Evolutionary conservation across 2,888 invertebrate genomes (phyloP).

Genomic region (Caenorhabditis macrosperma): DNA sequence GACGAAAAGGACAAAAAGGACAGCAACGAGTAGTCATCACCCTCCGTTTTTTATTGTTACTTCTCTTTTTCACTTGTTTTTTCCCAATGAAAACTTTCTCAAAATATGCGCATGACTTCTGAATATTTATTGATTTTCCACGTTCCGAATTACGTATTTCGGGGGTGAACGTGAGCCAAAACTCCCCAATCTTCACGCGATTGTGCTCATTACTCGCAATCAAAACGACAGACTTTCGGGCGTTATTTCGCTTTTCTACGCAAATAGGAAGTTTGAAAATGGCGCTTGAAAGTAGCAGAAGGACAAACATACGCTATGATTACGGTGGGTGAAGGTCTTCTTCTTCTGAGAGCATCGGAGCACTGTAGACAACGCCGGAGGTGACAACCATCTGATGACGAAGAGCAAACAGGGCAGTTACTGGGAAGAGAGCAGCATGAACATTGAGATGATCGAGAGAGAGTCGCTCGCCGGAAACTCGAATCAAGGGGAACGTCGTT

Average conservation of each 20-base stretch:
- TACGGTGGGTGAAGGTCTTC: constrained; percentile 5
- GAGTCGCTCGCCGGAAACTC: neutral
- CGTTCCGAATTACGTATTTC: too few relatives aligned
- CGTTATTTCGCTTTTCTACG: too few relatives aligned
- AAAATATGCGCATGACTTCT: too few relatives aligned
- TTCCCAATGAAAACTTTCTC: neutral
- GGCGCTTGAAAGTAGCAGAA: neutral
- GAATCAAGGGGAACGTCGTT: neutral
- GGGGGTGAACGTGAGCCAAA: too few relatives aligned
- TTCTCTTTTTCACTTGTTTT: neutral
- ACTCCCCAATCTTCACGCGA: too few relatives aligned
- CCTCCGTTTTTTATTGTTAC: neutral
- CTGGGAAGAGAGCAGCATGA: neutral
- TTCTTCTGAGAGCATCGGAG: neutral
- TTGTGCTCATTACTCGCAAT: too few relatives aligned
- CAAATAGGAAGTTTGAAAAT: neutral
- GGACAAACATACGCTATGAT: neutral
- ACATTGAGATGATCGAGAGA: constrained; percentile 18
- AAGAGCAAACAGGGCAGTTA: neutral
- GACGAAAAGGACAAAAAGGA: constrained; percentile 63
- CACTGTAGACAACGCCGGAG: constrained; percentile 43
- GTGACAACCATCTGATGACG: constrained; percentile 11
- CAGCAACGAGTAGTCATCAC: neutral
- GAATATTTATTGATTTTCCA: too few relatives aligned
- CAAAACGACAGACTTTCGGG: too few relatives aligned